Percentiles rank a stretch among this genome's conserved stretches.
Conservation (phyloP, 2,888 invertebrate genomes). For the Pecten maximus region DNA sequence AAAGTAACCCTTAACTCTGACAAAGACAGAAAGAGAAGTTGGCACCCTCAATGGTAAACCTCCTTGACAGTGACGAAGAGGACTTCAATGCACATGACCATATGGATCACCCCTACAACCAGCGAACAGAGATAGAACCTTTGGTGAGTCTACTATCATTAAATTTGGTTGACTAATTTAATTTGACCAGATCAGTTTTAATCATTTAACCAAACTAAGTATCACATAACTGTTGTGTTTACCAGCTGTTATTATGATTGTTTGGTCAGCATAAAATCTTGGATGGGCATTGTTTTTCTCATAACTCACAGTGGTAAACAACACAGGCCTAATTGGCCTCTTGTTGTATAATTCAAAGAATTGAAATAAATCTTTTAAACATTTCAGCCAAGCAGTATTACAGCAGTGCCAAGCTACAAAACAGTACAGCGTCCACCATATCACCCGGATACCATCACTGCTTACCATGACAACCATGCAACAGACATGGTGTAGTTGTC, state of each 20-base stretch:
- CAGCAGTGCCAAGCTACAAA: constrained; percentile 64
- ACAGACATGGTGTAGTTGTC: constrained; percentile 64
- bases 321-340: background rate
- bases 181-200: too few relatives aligned
- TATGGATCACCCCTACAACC: constrained; percentile 59
- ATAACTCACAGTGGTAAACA: too few relatives aligned
- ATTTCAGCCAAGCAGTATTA: constrained; percentile 64
- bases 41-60: constrained; percentile 79
- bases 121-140: constrained; percentile 67
- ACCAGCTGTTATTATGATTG: background rate
- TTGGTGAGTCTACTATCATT: too few relatives aligned
- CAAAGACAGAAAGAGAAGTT: constrained; percentile 74
- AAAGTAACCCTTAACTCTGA: constrained; percentile 42
- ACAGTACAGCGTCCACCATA: constrained; percentile 64
- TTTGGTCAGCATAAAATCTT: background rate
- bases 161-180: too few relatives aligned
- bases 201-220: too few relatives aligned
- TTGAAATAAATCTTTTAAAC: background rate
- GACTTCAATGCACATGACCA: constrained; percentile 59
- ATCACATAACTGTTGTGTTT: background rate
- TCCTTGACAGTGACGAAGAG: constrained; percentile 75
- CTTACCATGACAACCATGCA: constrained; percentile 65
- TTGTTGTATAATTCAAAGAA: background rate
- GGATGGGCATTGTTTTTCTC: background rate
- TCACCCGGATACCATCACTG: constrained; percentile 60